Conservation (phyloP, 37 sponge, comb jelly and placozoan genomes). For the Sycon ciliatum region DNA sequence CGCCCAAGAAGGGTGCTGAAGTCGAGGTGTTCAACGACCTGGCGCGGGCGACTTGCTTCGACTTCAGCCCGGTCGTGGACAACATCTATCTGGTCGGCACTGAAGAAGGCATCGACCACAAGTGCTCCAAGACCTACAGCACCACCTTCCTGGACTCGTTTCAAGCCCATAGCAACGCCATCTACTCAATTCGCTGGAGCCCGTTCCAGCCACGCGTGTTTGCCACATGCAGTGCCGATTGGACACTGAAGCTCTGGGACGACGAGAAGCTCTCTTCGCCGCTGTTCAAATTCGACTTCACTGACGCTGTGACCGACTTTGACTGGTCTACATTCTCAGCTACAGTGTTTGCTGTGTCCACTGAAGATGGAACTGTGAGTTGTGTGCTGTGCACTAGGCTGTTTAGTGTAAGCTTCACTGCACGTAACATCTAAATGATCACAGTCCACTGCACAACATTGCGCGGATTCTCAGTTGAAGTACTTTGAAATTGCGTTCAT, state of each 20-base stretch:
- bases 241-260: constrained; percentile 97
- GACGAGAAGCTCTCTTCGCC: too few species aligned
- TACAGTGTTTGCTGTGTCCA: too few species aligned
- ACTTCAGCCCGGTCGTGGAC: constrained; percentile 64
- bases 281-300: too few species aligned
- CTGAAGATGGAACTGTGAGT: too few species aligned
- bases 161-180: constrained; percentile 80
- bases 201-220: constrained; percentile 87
- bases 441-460: too few species aligned
- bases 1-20: too few species aligned
- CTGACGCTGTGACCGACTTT: too few species aligned
- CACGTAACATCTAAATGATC: too few species aligned
- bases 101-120: constrained; percentile 84
- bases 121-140: constrained; percentile 88
- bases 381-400: too few species aligned
- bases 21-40: too few species aligned
- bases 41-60: constrained; percentile 79
- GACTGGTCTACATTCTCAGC: not conserved
- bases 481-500: not conserved
- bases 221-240: constrained; percentile 93
- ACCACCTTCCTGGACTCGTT: constrained; percentile 67
- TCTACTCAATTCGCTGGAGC: constrained; percentile 81
- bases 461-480: not conserved
- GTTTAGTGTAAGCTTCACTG: too few species aligned
- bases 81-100: constrained; percentile 85